These are phyloP conservation scores for Gallinago undulata DNA, from an alignment of 2,113 vertebrate genomes.

Conservation along the genomic window DNA sequence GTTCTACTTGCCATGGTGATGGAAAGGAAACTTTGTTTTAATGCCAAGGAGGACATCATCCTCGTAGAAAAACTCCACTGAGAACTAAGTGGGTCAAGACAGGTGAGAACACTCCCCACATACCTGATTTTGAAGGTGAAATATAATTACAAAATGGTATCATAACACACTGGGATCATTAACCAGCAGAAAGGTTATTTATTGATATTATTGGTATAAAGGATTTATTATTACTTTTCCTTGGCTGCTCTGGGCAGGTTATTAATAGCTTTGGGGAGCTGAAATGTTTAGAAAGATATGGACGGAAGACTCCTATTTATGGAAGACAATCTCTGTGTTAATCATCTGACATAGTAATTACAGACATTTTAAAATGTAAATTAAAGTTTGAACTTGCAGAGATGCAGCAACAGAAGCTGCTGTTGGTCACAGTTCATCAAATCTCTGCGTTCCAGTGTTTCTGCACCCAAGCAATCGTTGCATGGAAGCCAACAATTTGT, in stretches of 20 bases:
- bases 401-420: background rate
- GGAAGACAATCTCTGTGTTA: background rate
- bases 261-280: background rate
- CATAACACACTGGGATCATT: background rate
- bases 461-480: background rate
- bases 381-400: background rate
- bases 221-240: background rate
- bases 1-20: background rate
- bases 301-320: background rate
- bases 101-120: background rate
- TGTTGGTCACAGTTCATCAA: background rate
- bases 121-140: background rate
- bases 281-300: background rate
- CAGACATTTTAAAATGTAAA: conserved; percentile 4
- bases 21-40: background rate
- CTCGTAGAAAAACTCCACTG: background rate
- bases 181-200: background rate
- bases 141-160: background rate
- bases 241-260: background rate
- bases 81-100: background rate
- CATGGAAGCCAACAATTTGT: background rate
- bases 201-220: background rate
- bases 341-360: conserved; percentile 22
- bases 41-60: background rate
- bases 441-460: background rate